Evolutionary conservation across 2,113 vertebrate species (phyloP).

Genomic region (Scophthalmus maximus): DNA sequence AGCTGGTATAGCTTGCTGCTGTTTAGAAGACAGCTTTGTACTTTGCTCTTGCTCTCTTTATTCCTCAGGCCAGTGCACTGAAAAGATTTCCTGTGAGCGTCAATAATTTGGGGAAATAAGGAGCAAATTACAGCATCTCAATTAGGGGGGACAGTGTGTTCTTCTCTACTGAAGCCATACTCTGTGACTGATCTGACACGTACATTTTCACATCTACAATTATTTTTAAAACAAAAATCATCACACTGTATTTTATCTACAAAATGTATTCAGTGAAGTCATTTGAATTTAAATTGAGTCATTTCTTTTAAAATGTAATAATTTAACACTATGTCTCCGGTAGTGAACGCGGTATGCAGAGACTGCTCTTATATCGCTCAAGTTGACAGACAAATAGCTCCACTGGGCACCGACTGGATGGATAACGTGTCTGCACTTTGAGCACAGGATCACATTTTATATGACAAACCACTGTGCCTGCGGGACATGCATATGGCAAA

Average conservation of each 20-base stretch:
- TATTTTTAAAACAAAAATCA: too few relatives aligned
- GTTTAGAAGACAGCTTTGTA: conserved; percentile 11
- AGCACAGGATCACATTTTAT: conserved; percentile 41
- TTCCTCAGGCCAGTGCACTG: conserved; percentile 4
- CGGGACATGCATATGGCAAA: conserved; percentile 48
- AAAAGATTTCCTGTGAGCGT: conserved; percentile 2
- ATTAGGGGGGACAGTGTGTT: conserved; percentile 26
- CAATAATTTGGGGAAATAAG: conserved; percentile 46
- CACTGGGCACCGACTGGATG: conserved; percentile 13
- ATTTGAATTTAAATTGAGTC: neutral
- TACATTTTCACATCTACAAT: conserved; percentile 9
- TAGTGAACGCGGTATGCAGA: neutral
- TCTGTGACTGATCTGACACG: conserved; percentile 1
- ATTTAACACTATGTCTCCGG: neutral
- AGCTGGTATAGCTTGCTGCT: neutral
- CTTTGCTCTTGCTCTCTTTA: conserved; percentile 6
- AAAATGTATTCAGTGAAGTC: neutral
- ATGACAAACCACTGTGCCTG: conserved; percentile 22
- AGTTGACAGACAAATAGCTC: conserved; percentile 46
- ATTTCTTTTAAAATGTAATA: conserved; percentile 15
- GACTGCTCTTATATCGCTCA: neutral
- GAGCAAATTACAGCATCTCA: conserved; percentile 39
- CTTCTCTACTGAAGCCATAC: conserved; percentile 8
- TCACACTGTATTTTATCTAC: neutral
- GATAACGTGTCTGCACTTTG: conserved; percentile 40